Base-by-base conservation (phyloP, 1,140 invertebrate genomes). In the Penaeus vannamei region DNA sequence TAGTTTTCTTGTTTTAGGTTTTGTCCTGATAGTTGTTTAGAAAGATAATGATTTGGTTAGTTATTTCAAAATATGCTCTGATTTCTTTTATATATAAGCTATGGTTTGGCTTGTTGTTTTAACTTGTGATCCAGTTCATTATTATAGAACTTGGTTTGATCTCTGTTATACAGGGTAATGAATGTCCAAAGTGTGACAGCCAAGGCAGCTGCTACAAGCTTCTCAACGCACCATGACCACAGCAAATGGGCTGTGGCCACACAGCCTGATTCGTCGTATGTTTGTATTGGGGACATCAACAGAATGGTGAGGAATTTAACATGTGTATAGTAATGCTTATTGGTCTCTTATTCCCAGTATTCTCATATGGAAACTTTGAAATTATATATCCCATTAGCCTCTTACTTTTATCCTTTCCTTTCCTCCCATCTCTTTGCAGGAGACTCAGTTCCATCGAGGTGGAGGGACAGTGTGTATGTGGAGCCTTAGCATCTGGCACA, bases 211-310 rank as follows among this genome's bases (percentile, higher is more conserved):
- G 69, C 26, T 7, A 91, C 96, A 77, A 92, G 93, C 36, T 98
- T 97, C 92, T 94, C 94, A n/a, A 96, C 95, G 2, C 95, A 95
- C 36, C 94, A 95, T 72, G 98, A 99, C 93, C 98, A 99, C 93
- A 97, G 97, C 0, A 99, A 99, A 93, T 98, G 97, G 97, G 96
- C 96, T 0, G 95, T 98, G 5, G 94, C 96, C 0, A 93, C 94
- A 89, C 93, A 93, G 83, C 92, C 93, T 92, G 92, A 93, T 91
- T 85, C 79, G 93, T 17, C 92, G 94, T 98, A 96, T 96, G 94
- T 96, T 86, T 99, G 98, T 92, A 95, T 99, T 23, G 97, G 97
- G 22, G 98, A 98, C 92, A 98, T 99, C 32, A 99, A 99, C 93
- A 94, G 98, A 94, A 96, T 96, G 93, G 96, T 97, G 72, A 64